These are phyloP conservation scores for Heliothis virescens DNA, from an alignment of 1,140 invertebrate species.

Conservation along the genomic window DNA sequence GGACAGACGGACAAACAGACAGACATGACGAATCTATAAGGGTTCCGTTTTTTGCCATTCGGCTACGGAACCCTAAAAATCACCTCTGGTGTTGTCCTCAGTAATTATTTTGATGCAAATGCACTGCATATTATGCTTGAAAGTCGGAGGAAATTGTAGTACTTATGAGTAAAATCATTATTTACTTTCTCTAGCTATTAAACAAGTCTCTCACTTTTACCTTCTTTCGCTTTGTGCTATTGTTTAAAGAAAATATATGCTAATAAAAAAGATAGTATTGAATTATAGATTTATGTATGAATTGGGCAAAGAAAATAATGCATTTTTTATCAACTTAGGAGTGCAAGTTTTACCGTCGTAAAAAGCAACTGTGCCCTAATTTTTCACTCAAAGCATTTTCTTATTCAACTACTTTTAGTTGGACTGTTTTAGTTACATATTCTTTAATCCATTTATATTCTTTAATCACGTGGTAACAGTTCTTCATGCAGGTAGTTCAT, in stretches of 20 bases:
- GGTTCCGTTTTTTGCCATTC: no score
- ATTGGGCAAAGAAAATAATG: background rate
- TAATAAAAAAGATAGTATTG: background rate
- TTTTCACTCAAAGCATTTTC: background rate
- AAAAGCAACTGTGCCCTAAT: background rate
- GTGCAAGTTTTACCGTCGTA: background rate
- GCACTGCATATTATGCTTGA: background rate
- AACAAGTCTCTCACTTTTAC: slow-evolving; percentile 1
- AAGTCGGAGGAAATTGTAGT: slow-evolving; percentile 36
- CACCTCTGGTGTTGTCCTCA: no score
- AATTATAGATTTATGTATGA: background rate
- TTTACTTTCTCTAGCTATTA: slow-evolving; percentile 35
- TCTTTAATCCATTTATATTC: no score
- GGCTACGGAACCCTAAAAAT: no score
- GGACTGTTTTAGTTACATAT: no score
- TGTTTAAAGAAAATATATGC: background rate
- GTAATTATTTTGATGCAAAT: background rate
- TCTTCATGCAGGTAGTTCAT: no score
- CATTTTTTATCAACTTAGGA: background rate
- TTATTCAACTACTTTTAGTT: background rate
- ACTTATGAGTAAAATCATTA: slow-evolving; percentile 15
- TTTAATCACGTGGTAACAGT: no score
- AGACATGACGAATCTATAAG: no score
- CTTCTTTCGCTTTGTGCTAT: background rate
- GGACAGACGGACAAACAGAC: no score